These are phyloP conservation scores for Luehdorfia chinensis DNA, from an alignment of 1,140 invertebrate genomes.

Conservation along the genomic window DNA sequence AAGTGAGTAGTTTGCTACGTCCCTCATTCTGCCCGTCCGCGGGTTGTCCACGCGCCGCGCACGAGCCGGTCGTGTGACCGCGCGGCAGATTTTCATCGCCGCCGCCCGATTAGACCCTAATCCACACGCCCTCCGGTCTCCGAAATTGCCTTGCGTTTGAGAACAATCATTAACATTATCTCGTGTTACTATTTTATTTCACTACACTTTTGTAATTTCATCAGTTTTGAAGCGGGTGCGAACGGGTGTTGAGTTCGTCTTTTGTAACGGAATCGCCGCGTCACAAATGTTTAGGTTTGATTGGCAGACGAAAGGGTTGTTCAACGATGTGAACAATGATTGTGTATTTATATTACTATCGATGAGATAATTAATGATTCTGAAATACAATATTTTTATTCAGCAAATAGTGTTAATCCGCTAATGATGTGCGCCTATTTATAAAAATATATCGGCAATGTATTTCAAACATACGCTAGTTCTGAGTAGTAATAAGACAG, in stretches of 20 bases:
- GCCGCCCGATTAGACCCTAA: slow-evolving; percentile 61
- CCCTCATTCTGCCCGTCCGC: neutral
- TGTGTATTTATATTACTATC: neutral
- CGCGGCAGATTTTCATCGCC: slow-evolving; percentile 64
- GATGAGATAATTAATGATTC: slow-evolving; percentile 2
- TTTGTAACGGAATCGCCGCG: slow-evolving; percentile 12
- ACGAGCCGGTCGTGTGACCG: slow-evolving; percentile 35
- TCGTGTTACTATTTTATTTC: slow-evolving; percentile 56
- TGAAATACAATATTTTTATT: slow-evolving; percentile 1
- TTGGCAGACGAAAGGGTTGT: slow-evolving; percentile 3
- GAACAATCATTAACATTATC: slow-evolving; percentile 51
- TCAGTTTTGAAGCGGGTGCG: slow-evolving; percentile 20
- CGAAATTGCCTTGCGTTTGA: slow-evolving; percentile 50
- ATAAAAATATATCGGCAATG: no score
- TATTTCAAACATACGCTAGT: no score
- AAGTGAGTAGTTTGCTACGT: neutral
- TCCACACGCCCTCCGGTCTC: slow-evolving; percentile 47
- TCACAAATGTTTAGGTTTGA: slow-evolving; percentile 11
- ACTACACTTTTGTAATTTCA: slow-evolving; percentile 25
- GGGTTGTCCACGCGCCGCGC: slow-evolving; percentile 7
- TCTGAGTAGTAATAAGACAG: no score
- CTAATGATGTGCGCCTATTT: no score
- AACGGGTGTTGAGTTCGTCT: slow-evolving; percentile 21
- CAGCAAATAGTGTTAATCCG: no score
- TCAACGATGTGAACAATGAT: neutral